Conservation (phyloP, 2,797 vertebrate genomes). For the Garrulus glandarius region DNA sequence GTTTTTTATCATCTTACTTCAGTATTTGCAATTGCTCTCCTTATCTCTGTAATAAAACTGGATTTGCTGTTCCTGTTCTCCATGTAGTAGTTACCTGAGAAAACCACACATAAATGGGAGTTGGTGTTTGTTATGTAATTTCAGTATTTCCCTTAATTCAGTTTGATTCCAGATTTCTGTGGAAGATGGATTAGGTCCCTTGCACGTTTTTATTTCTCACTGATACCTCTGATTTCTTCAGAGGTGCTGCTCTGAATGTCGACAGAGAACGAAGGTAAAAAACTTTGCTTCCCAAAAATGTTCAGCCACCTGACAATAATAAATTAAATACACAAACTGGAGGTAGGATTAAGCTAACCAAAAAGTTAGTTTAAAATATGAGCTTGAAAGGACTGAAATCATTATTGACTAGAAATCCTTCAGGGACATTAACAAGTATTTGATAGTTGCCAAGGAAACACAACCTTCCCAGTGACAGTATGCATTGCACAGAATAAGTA, state of each 20-base stretch:
- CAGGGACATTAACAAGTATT: constrained; percentile 46
- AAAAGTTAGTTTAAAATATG: constrained; percentile 54
- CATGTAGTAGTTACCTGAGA: background rate
- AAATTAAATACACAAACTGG: background rate
- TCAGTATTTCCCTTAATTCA: background rate
- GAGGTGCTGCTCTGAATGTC: background rate
- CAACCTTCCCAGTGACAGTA: constrained; percentile 26
- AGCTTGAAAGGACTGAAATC: constrained; percentile 42
- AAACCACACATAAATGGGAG: background rate
- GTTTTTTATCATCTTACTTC: background rate
- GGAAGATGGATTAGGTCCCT: background rate
- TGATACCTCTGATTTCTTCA: constrained; percentile 3
- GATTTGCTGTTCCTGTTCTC: background rate
- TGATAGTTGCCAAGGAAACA: constrained; percentile 75
- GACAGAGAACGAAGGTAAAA: background rate
- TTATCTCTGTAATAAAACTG: background rate
- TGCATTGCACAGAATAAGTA: constrained; percentile 36
- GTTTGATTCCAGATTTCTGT: background rate
- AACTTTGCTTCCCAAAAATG: constrained; percentile 8
- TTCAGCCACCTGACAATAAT: background rate
- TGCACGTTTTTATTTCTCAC: background rate
- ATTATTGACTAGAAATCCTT: constrained; percentile 63
- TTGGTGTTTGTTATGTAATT: background rate
- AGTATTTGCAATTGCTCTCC: background rate
- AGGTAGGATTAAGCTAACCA: constrained; percentile 22